Evolutionary conservation across 2,797 vertebrate genomes (phyloP).

Genomic region (Epinephelus malabaricus): DNA sequence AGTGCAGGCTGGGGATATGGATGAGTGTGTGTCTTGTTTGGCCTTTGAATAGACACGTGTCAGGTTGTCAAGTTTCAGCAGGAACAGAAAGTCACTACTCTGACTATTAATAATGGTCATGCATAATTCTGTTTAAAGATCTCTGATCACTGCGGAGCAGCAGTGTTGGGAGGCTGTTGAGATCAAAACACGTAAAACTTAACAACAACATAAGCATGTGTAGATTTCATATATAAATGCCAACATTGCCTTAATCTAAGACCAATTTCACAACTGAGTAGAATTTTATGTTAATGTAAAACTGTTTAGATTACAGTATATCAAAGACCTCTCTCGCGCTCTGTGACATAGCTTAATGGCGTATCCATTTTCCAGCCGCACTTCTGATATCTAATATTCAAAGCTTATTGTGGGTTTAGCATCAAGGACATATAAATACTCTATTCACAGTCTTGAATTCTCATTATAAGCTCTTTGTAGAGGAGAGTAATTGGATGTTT

Average conservation of each 20-base stretch:
- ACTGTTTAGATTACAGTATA: constrained; percentile 13
- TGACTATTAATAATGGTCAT: constrained; percentile 36
- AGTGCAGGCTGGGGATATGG: not conserved
- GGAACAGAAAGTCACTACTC: constrained; percentile 19
- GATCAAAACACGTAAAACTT: constrained; percentile 9
- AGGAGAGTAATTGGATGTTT: constrained; percentile 49
- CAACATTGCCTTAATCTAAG: constrained; percentile 10
- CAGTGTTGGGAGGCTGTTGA: not conserved
- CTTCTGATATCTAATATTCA: constrained; percentile 44
- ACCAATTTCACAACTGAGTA: constrained; percentile 4
- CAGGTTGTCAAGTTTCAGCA: constrained; percentile 7
- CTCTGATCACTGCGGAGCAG: constrained; percentile 21
- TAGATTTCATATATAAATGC: constrained; percentile 19
- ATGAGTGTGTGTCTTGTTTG: constrained; percentile 11
- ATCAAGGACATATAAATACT: constrained; percentile 43
- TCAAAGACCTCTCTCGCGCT: not conserved
- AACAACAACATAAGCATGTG: constrained; percentile 26
- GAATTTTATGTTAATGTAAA: not conserved
- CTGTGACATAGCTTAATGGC: constrained; percentile 4
- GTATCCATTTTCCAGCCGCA: constrained; percentile 36
- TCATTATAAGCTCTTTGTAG: constrained; percentile 43
- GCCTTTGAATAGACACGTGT: constrained; percentile 10
- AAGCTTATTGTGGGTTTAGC: constrained; percentile 42
- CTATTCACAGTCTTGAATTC: constrained; percentile 20
- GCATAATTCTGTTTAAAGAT: constrained; percentile 36